These are phyloP conservation scores for Hippoglossus stenolepis DNA, from an alignment of 2,113 vertebrate species.

Conservation along the genomic window DNA sequence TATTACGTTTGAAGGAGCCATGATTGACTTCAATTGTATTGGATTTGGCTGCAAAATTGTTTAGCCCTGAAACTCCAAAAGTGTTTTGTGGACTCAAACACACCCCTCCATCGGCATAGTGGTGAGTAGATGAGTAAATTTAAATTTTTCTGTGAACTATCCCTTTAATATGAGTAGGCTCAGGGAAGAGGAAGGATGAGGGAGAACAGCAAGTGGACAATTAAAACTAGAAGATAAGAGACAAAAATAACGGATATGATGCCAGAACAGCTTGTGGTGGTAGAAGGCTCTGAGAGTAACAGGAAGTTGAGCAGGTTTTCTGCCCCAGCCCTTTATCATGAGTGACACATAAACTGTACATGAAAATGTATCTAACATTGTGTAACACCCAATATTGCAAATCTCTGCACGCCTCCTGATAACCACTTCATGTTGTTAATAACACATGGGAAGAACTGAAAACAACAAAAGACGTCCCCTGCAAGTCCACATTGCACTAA, in stretches of 20 bases:
- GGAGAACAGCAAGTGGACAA: conserved; percentile 22
- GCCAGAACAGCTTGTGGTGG: conserved; percentile 41
- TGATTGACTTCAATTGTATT: too few species aligned
- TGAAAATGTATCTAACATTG: not conserved
- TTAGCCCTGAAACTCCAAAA: too few species aligned
- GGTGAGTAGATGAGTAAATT: too few species aligned
- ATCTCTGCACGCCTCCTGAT: not conserved
- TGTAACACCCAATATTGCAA: conserved; percentile 32
- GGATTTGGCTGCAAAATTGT: too few species aligned
- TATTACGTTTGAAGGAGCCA: too few species aligned
- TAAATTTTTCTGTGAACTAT: too few species aligned
- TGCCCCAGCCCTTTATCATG: conserved; percentile 27
- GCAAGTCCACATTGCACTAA: conserved; percentile 50
- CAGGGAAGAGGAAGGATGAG: not conserved
- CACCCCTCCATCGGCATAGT: too few species aligned
- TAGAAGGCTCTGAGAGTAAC: conserved; percentile 18
- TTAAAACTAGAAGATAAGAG: conserved; percentile 14
- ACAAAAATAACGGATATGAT: conserved; percentile 39
- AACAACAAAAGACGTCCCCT: conserved; percentile 28
- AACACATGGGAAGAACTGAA: conserved; percentile 34
- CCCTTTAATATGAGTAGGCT: conserved; percentile 23
- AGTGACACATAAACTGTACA: conserved; percentile 29
- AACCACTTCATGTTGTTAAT: conserved; percentile 22
- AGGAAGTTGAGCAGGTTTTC: not conserved
- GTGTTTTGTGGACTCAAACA: too few species aligned